Evolutionary conservation across 1,140 invertebrate genomes (phyloP).

Genomic region (Trichomalopsis sarcophagae): DNA sequence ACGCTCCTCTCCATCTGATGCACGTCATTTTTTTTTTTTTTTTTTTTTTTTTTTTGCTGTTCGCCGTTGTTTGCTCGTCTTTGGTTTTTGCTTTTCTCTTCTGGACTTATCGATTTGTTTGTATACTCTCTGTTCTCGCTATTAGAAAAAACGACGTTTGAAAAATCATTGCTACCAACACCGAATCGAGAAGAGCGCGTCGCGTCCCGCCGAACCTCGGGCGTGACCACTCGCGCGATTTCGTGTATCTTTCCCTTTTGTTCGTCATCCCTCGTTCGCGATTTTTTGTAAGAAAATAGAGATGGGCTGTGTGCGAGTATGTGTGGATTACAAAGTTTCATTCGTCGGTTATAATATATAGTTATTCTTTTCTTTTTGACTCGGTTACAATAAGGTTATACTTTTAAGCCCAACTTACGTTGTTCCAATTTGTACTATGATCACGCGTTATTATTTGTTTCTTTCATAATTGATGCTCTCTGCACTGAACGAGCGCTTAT

Average conservation of each 20-base stretch:
- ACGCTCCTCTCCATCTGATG: neutral
- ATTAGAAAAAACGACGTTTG: conserved; percentile 51
- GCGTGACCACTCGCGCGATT: conserved; percentile 26
- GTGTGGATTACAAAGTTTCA: conserved; percentile 1
- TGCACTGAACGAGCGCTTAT: neutral
- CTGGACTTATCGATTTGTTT: neutral
- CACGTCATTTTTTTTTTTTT: neutral
- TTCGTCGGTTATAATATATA: neutral
- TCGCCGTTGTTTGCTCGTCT: neutral
- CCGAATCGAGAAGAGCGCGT: conserved; percentile 37
- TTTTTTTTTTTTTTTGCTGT: neutral
- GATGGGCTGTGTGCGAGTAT: neutral
- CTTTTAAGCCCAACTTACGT: conserved; percentile 20
- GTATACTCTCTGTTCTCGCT: neutral
- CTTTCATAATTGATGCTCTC: conserved; percentile 35
- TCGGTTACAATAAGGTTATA: neutral
- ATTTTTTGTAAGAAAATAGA: conserved; percentile 44
- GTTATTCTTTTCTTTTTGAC: neutral
- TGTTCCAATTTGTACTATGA: conserved; percentile 51
- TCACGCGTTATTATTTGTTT: neutral
- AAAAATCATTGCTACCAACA: conserved; percentile 55
- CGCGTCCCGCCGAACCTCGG: neutral
- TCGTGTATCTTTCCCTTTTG: neutral
- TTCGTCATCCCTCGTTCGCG: too few relatives aligned
- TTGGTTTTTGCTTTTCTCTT: neutral